These are phyloP conservation scores for Tortrix viridana DNA, from an alignment of 2,888 invertebrate species.

Conservation along the genomic window DNA sequence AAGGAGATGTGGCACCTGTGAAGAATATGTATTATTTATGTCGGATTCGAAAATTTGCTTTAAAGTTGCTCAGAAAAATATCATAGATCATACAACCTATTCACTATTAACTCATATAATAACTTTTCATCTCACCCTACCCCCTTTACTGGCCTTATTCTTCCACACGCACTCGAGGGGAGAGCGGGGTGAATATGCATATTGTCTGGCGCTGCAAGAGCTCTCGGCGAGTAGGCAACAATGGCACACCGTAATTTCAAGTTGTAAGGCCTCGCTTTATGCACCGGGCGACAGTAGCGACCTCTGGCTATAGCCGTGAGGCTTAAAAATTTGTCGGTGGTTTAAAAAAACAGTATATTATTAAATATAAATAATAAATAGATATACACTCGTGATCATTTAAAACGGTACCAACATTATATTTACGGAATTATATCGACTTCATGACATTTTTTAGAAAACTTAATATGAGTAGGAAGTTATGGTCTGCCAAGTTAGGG, in stretches of 20 bases:
- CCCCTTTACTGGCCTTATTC: conserved; percentile 31
- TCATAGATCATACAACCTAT: neutral
- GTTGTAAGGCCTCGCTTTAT: conserved; percentile 36
- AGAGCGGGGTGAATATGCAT: conserved; percentile 65
- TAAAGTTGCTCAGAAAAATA: too few species aligned
- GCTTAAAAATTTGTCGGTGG: conserved; percentile 6
- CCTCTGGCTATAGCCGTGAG: conserved; percentile 12
- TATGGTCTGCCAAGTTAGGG: too few species aligned
- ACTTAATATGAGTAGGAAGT: too few species aligned
- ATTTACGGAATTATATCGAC: too few species aligned
- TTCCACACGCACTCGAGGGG: conserved; percentile 28
- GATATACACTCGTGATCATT: too few species aligned
- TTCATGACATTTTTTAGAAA: too few species aligned
- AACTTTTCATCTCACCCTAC: conserved; percentile 19
- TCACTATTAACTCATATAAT: conserved; percentile 22
- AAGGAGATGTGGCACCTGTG: too few species aligned
- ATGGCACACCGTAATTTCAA: conserved; percentile 56
- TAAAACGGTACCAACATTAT: too few species aligned
- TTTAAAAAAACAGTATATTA: too few species aligned
- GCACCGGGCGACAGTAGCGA: conserved; percentile 26
- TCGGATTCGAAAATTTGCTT: too few species aligned
- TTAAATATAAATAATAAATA: too few species aligned
- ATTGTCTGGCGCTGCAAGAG: conserved; percentile 68
- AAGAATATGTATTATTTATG: too few species aligned
- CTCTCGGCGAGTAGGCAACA: conserved; percentile 61